A percentile compares a stretch with the other conserved stretches of the same genome.
These are phyloP conservation scores for Parazoanthus swiftii DNA, from an alignment of 92 coral and sea anemone genomes.

Conservation along the genomic window DNA sequence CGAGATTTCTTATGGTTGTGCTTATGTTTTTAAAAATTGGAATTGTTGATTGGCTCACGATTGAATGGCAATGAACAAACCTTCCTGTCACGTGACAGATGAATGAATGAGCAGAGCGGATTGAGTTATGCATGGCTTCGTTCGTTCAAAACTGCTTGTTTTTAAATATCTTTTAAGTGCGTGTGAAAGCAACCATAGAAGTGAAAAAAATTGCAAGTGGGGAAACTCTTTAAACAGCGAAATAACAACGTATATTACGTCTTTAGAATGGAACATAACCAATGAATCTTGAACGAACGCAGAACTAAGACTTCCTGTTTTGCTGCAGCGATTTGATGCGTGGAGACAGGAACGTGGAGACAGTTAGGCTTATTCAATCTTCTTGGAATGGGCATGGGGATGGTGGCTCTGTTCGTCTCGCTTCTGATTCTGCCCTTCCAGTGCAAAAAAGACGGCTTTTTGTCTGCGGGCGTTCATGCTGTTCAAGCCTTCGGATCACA, in stretches of 20 bases:
- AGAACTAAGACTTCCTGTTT: neutral
- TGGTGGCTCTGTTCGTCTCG: neutral
- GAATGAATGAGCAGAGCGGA: no score
- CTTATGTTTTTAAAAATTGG: no score
- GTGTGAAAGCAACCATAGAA: neutral
- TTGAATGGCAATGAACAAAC: no score
- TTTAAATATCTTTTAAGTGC: no score
- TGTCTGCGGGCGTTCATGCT: neutral
- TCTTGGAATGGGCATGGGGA: neutral
- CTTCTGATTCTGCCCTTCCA: neutral
- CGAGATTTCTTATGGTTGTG: no score
- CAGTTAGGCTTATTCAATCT: neutral
- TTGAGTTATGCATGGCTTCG: no score
- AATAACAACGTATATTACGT: neutral
- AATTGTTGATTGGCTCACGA: no score
- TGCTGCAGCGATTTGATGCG: neutral
- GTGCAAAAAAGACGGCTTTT: neutral
- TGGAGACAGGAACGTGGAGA: neutral
- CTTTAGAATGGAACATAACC: neutral
- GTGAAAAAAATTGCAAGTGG: neutral
- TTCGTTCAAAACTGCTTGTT: neutral
- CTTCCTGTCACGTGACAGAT: no score
- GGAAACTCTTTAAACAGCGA: neutral
- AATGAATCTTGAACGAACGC: neutral
- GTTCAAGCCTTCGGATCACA: neutral